phyloP scores from a whole-genome alignment of 2,113 vertebrate genomes.

The Eudyptes chrysolophus region DNA sequence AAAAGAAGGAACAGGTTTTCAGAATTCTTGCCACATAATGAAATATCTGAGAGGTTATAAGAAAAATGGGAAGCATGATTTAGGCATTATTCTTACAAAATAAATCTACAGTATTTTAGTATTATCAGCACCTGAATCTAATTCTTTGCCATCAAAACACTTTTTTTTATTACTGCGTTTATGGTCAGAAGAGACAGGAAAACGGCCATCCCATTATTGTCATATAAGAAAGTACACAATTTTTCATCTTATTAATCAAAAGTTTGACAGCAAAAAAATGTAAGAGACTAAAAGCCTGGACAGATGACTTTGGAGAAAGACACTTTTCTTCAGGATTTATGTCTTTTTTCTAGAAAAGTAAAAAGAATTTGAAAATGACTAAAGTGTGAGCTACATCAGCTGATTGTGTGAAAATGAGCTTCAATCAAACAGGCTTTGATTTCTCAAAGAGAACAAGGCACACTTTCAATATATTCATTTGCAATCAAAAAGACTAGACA shows the following conservation, averaged over 20 bases:
- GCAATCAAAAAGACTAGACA: slow-evolving; percentile 33
- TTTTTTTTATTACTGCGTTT: background rate
- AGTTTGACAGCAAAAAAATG: background rate
- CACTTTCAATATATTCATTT: background rate
- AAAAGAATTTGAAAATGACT: background rate
- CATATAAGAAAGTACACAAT: background rate
- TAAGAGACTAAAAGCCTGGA: background rate
- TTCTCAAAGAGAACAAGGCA: background rate
- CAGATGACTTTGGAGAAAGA: background rate
- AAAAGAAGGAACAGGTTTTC: background rate
- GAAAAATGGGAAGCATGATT: background rate
- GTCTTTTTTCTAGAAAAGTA: background rate
- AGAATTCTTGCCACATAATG: background rate
- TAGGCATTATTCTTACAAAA: background rate
- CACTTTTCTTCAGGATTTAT: background rate
- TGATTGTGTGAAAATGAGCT: slow-evolving; percentile 43
- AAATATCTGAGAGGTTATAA: background rate
- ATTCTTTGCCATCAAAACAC: background rate
- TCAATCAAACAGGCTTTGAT: slow-evolving; percentile 45
- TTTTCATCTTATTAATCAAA: background rate
- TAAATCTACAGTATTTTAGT: background rate
- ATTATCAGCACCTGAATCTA: background rate
- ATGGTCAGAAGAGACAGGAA: background rate
- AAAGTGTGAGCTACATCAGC: background rate
- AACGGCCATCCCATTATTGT: background rate